These are phyloP conservation scores for Asbolus verrucosus DNA, from an alignment of 1,140 invertebrate species.

Conservation along the genomic window DNA sequence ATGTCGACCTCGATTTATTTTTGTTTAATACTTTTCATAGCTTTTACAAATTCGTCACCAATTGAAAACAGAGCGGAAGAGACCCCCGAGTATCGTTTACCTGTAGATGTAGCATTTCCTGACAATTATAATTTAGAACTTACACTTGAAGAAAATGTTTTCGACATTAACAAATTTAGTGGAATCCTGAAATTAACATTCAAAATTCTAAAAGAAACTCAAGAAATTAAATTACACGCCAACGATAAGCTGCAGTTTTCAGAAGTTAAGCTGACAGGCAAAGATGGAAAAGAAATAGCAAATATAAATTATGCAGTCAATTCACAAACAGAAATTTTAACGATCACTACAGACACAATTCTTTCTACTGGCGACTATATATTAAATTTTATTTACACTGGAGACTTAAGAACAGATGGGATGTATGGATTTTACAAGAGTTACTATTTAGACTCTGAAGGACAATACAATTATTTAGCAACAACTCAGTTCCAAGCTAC, in stretches of 20 bases:
- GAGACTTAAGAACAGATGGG: conserved; percentile 59
- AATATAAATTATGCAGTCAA: background rate
- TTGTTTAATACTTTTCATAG: background rate
- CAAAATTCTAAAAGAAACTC: background rate
- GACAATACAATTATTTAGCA: conserved; percentile 63
- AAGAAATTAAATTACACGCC: conserved; percentile 17
- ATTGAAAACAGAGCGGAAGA: background rate
- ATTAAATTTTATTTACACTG: background rate
- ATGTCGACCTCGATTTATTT: background rate
- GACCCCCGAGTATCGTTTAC: background rate
- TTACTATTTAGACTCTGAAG: conserved; percentile 70
- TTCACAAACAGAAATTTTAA: background rate
- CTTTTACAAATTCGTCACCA: background rate
- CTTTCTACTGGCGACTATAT: background rate
- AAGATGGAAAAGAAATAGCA: background rate
- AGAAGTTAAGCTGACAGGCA: background rate
- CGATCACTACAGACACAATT: background rate
- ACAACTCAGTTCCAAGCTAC: conserved; percentile 51
- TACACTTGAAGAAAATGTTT: conserved; percentile 6
- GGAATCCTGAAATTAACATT: background rate
- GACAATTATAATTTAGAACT: background rate
- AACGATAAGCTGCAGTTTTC: background rate
- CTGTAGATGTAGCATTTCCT: background rate
- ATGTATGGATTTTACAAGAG: conserved; percentile 84
- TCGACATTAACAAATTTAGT: background rate